phyloP scores from a whole-genome alignment of 2,888 invertebrate genomes.

The Synergus laeviventris region DNA sequence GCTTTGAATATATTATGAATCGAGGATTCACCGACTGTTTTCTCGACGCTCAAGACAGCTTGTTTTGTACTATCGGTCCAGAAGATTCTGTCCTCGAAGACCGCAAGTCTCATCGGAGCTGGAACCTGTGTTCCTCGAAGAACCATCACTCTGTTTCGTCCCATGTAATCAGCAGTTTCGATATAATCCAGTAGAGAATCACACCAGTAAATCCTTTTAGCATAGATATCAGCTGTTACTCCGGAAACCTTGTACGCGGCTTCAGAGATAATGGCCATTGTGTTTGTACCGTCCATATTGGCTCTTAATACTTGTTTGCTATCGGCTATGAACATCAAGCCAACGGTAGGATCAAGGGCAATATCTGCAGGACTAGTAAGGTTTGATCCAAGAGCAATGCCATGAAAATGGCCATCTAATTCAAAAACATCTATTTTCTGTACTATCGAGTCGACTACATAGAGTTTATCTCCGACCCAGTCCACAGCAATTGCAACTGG shows the following conservation, averaged over 20 bases:
- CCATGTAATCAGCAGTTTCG: constrained; percentile 96
- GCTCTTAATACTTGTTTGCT: constrained; percentile 90
- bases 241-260: constrained; percentile 97
- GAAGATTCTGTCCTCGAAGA: constrained; percentile 91
- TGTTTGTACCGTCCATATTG: constrained; percentile 95
- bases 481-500: constrained; percentile 95
- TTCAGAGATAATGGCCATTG: constrained; percentile 90
- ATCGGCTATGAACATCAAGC: constrained; percentile 92
- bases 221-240: constrained; percentile 92
- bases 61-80: constrained; percentile 96
- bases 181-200: constrained; percentile 97
- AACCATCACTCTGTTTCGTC: constrained; percentile 87
- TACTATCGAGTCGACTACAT: constrained; percentile 94
- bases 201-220: constrained; percentile 96
- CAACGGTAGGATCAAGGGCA: constrained; percentile 93
- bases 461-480: constrained; percentile 97
- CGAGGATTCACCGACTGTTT: constrained; percentile 87
- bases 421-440: constrained; percentile 97
- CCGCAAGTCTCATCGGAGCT: constrained; percentile 87
- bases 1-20: constrained; percentile 89
- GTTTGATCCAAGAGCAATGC: constrained; percentile 93
- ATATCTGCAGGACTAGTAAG: constrained; percentile 94
- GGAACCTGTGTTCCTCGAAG: constrained; percentile 91
- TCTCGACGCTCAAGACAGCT: constrained; percentile 91
- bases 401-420: constrained; percentile 90